Evolutionary conservation across 2,888 invertebrate genomes (phyloP).

Genomic region (Auanema sp.): DNA sequence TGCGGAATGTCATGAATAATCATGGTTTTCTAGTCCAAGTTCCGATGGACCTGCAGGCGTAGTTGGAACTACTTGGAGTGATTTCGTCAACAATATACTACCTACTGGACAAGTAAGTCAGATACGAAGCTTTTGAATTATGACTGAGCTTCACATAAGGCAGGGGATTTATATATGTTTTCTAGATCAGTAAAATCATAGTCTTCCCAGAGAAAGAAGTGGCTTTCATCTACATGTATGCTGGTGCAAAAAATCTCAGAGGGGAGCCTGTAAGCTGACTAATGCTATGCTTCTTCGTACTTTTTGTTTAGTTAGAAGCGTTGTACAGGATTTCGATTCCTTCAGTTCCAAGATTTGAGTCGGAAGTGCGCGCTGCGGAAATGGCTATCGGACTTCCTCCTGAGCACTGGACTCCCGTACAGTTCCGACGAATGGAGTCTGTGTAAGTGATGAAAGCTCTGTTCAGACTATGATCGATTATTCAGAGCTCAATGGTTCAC

Average conservation of each 20-base stretch:
- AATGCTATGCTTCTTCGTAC: not conserved
- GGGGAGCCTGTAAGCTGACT: constrained; percentile 34
- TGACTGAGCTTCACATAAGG: too few relatives aligned
- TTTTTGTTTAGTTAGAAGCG: constrained; percentile 26
- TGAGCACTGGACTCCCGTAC: constrained; percentile 56
- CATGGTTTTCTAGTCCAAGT: constrained; percentile 19
- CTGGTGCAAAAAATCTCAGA: constrained; percentile 43
- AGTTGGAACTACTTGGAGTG: constrained; percentile 81
- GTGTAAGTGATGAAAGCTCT: constrained; percentile 24
- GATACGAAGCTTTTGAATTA: too few relatives aligned
- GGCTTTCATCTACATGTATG: constrained; percentile 38
- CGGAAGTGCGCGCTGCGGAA: constrained; percentile 84
- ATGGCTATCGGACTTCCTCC: constrained; percentile 65
- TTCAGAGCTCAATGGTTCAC: constrained; percentile 37
- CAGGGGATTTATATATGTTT: too few relatives aligned
- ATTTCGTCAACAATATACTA: constrained; percentile 90
- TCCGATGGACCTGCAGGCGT: constrained; percentile 15
- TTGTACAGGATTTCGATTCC: constrained; percentile 79
- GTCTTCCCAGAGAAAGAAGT: constrained; percentile 52
- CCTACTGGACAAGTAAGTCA: constrained; percentile 81
- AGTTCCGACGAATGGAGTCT: constrained; percentile 49
- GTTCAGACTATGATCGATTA: not conserved
- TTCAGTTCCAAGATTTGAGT: constrained; percentile 83
- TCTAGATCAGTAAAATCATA: constrained; percentile 32
- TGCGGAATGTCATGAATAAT: not conserved